Evolutionary conservation across 1,140 invertebrate species (phyloP).

Genomic region (Magallana ariakensis): DNA sequence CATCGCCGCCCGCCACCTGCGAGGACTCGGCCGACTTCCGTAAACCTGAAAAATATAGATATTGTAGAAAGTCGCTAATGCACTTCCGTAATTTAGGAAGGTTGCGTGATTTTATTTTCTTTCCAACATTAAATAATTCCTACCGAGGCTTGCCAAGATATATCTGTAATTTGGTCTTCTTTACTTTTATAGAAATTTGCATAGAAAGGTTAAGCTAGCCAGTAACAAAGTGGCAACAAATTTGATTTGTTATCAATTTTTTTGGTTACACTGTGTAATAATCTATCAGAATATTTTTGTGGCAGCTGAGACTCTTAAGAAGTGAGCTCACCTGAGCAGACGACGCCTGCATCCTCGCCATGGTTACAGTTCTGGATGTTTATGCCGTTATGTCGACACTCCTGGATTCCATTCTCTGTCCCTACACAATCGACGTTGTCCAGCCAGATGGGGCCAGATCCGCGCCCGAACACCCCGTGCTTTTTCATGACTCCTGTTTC

Average conservation of each 20-base stretch:
- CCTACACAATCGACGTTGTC: conserved; percentile 87
- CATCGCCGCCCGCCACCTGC: background rate
- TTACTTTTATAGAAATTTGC: no score
- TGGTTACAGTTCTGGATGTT: conserved; percentile 86
- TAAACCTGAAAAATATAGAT: background rate
- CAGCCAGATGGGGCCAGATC: conserved; percentile 81
- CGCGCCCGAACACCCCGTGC: conserved; percentile 61
- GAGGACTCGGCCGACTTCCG: background rate
- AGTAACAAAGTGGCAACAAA: no score
- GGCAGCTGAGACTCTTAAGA: no score
- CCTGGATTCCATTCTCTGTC: conserved; percentile 84
- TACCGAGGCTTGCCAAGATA: no score
- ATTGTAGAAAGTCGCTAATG: background rate
- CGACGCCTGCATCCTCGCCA: conserved; percentile 82
- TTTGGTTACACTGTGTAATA: no score
- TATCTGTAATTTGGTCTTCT: no score
- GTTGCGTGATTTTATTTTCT: no score
- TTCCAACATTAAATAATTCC: no score
- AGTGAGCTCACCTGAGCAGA: conserved; percentile 59
- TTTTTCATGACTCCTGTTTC: conserved; percentile 55
- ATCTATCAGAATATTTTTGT: no score
- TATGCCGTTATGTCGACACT: conserved; percentile 88
- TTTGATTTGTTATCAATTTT: no score
- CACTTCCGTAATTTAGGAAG: no score
- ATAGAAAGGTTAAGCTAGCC: no score